phyloP scores from a whole-genome alignment of 2,797 vertebrate genomes.

The Stomatorhinus walkeri region DNA sequence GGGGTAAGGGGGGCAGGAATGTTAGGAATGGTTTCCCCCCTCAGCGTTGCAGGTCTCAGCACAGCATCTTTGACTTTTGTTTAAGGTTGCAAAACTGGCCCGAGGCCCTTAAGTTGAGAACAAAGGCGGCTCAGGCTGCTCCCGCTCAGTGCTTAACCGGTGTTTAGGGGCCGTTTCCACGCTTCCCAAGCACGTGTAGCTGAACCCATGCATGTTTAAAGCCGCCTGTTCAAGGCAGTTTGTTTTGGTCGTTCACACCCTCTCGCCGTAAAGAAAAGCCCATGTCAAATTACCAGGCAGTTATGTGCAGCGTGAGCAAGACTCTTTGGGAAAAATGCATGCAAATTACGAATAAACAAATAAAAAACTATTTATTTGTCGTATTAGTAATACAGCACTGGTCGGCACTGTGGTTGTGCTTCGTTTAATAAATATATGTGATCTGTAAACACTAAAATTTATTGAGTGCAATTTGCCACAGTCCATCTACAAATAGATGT shows the following conservation, averaged over 20 bases:
- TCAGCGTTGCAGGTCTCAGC: conserved; percentile 65
- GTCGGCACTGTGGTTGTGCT: no score
- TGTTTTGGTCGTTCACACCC: neutral
- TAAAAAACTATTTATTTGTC: neutral
- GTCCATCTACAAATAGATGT: neutral
- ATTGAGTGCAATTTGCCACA: neutral
- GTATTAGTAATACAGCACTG: neutral
- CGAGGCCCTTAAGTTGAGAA: conserved; percentile 38
- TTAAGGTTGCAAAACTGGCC: conserved; percentile 52
- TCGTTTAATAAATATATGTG: neutral
- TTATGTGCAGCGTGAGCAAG: neutral
- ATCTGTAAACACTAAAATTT: neutral
- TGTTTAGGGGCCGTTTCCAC: conserved; percentile 31
- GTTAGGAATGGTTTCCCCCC: conserved; percentile 60
- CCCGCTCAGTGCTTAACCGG: neutral
- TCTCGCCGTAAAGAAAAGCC: neutral
- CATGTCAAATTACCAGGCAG: neutral
- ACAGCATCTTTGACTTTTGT: conserved; percentile 57
- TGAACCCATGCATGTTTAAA: neutral
- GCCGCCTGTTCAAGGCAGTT: neutral
- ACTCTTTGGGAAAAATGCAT: neutral
- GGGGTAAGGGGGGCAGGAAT: conserved; percentile 48
- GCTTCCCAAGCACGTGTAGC: neutral
- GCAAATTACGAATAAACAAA: neutral
- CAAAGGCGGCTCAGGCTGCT: conserved; percentile 23